Percentiles rank a stretch among this genome's conserved stretches.
Evolutionary conservation across 2,888 invertebrate genomes (phyloP).

Genomic region (Automeris io): DNA sequence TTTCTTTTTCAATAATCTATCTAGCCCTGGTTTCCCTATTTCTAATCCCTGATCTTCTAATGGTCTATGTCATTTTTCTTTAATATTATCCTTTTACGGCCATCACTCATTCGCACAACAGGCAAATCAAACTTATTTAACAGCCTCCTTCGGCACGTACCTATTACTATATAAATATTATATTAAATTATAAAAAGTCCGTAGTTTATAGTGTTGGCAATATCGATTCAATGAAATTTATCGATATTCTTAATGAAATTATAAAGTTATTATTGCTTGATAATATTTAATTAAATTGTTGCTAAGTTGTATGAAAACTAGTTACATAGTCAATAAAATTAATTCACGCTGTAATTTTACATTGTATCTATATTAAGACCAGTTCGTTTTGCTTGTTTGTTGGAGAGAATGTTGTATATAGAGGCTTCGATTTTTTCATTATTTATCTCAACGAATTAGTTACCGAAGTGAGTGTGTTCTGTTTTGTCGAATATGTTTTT

Average conservation of each 20-base stretch:
- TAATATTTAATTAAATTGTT: not conserved
- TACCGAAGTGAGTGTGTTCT: constrained; percentile 6
- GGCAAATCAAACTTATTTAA: too few species aligned
- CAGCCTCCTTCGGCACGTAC: too few species aligned
- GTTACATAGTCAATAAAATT: not conserved
- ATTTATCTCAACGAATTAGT: constrained; percentile 11
- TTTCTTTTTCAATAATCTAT: too few species aligned
- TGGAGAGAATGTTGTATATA: not conserved
- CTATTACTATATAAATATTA: too few species aligned
- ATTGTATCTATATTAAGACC: too few species aligned
- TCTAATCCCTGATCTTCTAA: too few species aligned
- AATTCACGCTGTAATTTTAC: not conserved
- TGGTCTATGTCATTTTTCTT: too few species aligned
- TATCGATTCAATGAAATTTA: not conserved
- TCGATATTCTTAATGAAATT: not conserved
- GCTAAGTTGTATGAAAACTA: not conserved
- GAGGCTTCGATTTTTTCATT: constrained; percentile 2
- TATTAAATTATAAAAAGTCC: too few species aligned
- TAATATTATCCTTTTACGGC: too few species aligned
- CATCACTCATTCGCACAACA: too few species aligned
- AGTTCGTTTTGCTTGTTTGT: too few species aligned
- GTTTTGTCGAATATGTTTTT: constrained; percentile 1
- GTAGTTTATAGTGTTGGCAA: not conserved
- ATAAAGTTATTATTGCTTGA: not conserved
- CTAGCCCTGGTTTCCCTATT: too few species aligned